A percentile compares a stretch with the other conserved stretches of the same genome.
These are phyloP conservation scores for Chiroxiphia lanceolata DNA, from an alignment of 2,797 vertebrate species.

Conservation along the genomic window DNA sequence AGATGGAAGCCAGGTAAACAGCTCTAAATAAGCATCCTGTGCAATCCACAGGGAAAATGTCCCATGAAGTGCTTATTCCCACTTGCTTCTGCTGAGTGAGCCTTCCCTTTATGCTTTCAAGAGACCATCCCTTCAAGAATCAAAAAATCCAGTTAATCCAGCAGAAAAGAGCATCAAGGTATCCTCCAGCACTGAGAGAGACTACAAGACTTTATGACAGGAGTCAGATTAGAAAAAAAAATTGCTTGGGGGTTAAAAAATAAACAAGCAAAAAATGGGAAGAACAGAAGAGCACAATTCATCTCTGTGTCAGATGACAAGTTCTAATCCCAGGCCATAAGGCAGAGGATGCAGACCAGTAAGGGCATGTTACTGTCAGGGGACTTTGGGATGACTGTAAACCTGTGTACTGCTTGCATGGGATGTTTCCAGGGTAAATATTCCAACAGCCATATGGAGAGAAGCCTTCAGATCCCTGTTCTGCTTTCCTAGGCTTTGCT, in stretches of 20 bases:
- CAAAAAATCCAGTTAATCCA: not conserved
- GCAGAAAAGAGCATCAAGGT: not conserved
- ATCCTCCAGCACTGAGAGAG: not conserved
- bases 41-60: not conserved
- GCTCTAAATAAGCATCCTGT: not conserved
- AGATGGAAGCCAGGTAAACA: slow-evolving; percentile 9
- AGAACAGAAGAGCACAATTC: not conserved
- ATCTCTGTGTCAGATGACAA: not conserved
- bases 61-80: not conserved
- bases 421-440: slow-evolving; percentile 36
- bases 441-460: slow-evolving; percentile 68
- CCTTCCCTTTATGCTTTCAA: not conserved
- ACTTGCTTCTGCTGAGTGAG: not conserved
- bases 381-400: not conserved
- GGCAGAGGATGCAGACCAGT: slow-evolving; percentile 14
- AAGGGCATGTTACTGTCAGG: not conserved
- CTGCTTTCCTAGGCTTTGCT: slow-evolving; percentile 35
- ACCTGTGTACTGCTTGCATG: not conserved
- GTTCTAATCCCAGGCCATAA: slow-evolving; percentile 3
- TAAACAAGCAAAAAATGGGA: not conserved
- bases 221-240: not conserved
- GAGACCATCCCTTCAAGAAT: not conserved
- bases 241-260: slow-evolving; percentile 4
- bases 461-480: slow-evolving; percentile 39
- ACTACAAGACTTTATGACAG: not conserved